phyloP scores from a whole-genome alignment of 2,113 vertebrate species.

The Xyrauchen texanus region DNA sequence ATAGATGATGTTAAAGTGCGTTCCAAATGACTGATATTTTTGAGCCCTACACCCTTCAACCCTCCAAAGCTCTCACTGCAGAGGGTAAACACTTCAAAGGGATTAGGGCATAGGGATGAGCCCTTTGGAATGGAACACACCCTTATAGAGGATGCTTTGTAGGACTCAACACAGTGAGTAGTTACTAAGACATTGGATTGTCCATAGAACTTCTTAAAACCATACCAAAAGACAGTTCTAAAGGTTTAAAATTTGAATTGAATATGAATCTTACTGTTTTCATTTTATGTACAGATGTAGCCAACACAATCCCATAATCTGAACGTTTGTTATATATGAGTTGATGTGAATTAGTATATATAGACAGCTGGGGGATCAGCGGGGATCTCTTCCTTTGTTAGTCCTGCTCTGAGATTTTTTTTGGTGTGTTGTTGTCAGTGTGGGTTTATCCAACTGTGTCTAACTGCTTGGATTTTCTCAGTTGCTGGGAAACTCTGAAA shows the following conservation, averaged over 20 bases:
- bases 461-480: constrained; percentile 65
- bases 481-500: constrained; percentile 69
- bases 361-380: constrained; percentile 62
- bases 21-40: too few species aligned
- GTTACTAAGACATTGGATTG: too few species aligned
- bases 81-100: too few species aligned
- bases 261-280: constrained; percentile 2
- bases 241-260: not conserved
- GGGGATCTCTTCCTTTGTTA: constrained; percentile 75
- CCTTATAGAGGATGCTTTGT: too few species aligned
- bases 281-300: constrained; percentile 34
- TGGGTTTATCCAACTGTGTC: constrained; percentile 78
- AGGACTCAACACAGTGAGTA: too few species aligned
- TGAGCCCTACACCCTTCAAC: too few species aligned
- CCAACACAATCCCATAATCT: constrained; percentile 41
- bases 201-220: too few species aligned
- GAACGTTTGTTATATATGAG: constrained; percentile 46
- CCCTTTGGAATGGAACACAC: too few species aligned
- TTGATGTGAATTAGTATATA: constrained; percentile 56
- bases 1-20: too few species aligned
- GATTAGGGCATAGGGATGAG: too few species aligned
- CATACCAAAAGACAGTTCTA: too few species aligned
- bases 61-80: too few species aligned
- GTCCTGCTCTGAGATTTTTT: constrained; percentile 71
- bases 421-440: constrained; percentile 60